Evolutionary conservation across 1,140 invertebrate species (phyloP), one percentile per base, ranked within the genome.

Genomic region (Phthorimaea operculella): DNA sequence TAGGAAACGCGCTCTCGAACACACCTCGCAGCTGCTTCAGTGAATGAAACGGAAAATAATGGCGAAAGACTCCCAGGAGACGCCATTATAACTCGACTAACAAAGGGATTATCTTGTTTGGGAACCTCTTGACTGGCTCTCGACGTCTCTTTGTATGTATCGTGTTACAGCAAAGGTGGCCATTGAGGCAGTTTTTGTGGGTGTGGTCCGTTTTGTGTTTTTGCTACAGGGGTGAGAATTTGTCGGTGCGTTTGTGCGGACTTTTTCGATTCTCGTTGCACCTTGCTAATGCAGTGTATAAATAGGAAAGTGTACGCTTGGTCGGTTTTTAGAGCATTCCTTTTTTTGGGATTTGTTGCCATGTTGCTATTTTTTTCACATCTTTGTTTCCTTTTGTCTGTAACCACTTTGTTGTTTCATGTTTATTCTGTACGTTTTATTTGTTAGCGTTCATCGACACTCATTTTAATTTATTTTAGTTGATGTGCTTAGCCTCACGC

Each of bases 71-170:
- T 78, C 78, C 71, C 75, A 55, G 62, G 72, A 79, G 78, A 76
- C 69, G 69, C 78, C 72, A 81, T 84, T 84, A 84, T 82, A 81
- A 82, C 75, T 66, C 72, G 70, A 67, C 76, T 78, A 79, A 84
- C 81, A 84, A 84, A 79, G 79, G 79, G 78, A 84, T 84, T 84
- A 84, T 84, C 79, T 82, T 84, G 81, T 84, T 84, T 84, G 78
- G 78, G 81, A 81, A 82, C 78, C 74, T 79, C 77, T 79, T 83
- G 78, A 84, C 79, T 76, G 67, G 70, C 68, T 72, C 76, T 81
- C 75, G 73, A 73, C 65, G 64, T 69, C 66, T 69, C 74, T 77
- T 75, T 76, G 72, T 77, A 74, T 76, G 60, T 75, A 80, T 79
- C 76, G 75, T 72, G 74, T 84, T 81, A 81, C 79, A 60, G 60